phyloP scores from a whole-genome alignment of 1,140 invertebrate species.

The Oppia nitens region DNA sequence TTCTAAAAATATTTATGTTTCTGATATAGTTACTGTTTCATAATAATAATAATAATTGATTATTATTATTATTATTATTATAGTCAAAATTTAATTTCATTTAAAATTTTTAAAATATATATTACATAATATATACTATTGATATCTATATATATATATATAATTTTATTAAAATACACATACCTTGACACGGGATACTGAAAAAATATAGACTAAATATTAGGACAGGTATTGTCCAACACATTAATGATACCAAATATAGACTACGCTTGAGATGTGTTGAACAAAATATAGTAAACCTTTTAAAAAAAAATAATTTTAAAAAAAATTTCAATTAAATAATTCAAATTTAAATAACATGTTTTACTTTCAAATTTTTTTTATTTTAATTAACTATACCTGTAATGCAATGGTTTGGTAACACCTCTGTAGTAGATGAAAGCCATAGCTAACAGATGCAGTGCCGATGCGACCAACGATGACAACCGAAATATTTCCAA shows the following conservation, averaged over 20 bases:
- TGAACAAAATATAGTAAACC: conserved; percentile 5
- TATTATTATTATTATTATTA: no score
- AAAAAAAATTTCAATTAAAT: not conserved
- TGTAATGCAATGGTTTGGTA: conserved; percentile 40
- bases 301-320: not conserved
- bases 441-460: conserved; percentile 44
- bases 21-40: no score
- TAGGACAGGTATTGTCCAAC: conserved; percentile 8
- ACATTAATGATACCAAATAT: conserved; percentile 7
- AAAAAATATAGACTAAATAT: conserved; percentile 8
- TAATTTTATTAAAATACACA: no score
- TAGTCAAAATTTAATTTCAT: no score
- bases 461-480: conserved; percentile 38
- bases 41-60: no score
- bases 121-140: no score
- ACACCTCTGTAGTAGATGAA: conserved; percentile 51
- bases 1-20: no score
- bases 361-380: no score
- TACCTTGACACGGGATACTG: conserved; percentile 13
- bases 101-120: no score
- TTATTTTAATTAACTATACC: no score
- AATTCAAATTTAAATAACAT: not conserved
- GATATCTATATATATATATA: no score
- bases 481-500: conserved; percentile 37
- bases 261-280: conserved; percentile 1